A percentile compares a stretch with the other conserved stretches of the same genome.
Conservation (phyloP, 2,888 invertebrate genomes). For the Hylaea fasciaria region DNA sequence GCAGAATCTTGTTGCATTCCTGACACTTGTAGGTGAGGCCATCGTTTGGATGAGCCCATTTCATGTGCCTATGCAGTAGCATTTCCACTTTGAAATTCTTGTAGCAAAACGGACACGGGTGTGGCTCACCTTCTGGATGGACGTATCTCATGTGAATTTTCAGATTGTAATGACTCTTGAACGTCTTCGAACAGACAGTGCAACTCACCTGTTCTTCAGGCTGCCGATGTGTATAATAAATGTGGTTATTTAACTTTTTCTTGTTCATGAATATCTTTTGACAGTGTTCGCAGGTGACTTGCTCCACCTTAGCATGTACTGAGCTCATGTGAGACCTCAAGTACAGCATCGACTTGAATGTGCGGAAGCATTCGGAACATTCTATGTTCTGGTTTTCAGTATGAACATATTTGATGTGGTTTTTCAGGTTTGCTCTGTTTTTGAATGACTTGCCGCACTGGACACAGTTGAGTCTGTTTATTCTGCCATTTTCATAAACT, state of each 20-base stretch:
- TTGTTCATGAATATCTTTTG: slow-evolving; percentile 51
- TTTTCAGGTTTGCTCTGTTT: slow-evolving; percentile 47
- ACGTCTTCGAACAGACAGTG: slow-evolving; percentile 49
- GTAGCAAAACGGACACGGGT: slow-evolving; percentile 47
- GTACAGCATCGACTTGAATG: slow-evolving; percentile 51
- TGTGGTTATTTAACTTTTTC: slow-evolving; percentile 54
- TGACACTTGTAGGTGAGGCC: slow-evolving; percentile 54
- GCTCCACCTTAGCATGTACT: slow-evolving; percentile 44
- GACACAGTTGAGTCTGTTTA: slow-evolving; percentile 46
- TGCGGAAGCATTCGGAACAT: slow-evolving; percentile 49
- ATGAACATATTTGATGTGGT: slow-evolving; percentile 51
- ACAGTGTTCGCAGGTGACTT: slow-evolving; percentile 48
- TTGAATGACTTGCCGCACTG: slow-evolving; percentile 49
- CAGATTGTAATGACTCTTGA: slow-evolving; percentile 50
- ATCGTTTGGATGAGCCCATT: slow-evolving; percentile 53
- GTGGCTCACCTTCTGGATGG: slow-evolving; percentile 46
- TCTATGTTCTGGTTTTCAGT: slow-evolving; percentile 46
- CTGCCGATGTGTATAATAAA: slow-evolving; percentile 54
- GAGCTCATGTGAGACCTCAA: slow-evolving; percentile 50
- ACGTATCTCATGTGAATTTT: slow-evolving; percentile 54
- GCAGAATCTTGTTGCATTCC: slow-evolving; percentile 48
- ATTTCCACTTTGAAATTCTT: slow-evolving; percentile 53
- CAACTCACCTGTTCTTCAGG: slow-evolving; percentile 48
- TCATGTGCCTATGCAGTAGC: slow-evolving; percentile 53
- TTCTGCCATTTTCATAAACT: slow-evolving; percentile 52